A percentile compares a stretch with the other conserved stretches of the same genome.
phyloP scores from a whole-genome alignment of 2,113 vertebrate genomes.

The Tachuris rubrigastra region DNA sequence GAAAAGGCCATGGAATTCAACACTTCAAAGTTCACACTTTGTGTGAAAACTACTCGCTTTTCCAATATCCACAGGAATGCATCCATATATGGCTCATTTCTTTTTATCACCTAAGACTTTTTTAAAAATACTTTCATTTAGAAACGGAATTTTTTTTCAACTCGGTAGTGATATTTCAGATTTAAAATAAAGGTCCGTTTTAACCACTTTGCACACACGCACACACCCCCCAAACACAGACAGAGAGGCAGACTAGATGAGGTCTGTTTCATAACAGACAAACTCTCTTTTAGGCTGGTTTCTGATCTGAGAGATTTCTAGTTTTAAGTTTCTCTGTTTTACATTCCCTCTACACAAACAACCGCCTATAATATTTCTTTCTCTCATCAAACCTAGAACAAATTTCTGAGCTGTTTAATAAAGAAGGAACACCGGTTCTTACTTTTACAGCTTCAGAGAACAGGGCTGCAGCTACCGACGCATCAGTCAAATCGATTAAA shows the following conservation, averaged over 20 bases:
- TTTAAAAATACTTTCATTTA: neutral
- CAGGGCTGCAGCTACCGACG: neutral
- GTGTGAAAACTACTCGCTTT: neutral
- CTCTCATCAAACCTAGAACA: neutral
- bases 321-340: neutral
- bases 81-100: neutral
- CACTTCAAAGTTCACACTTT: neutral
- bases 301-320: neutral
- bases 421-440: neutral
- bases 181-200: neutral
- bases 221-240: too few relatives aligned
- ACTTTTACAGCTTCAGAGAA: neutral
- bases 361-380: neutral
- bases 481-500: conserved; percentile 18
- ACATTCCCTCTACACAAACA: neutral
- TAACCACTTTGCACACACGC: neutral
- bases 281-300: neutral
- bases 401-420: neutral
- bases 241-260: neutral
- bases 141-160: neutral
- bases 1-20: neutral
- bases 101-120: neutral
- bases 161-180: neutral
- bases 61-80: conserved; percentile 17
- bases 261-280: neutral